phyloP scores from a whole-genome alignment of 2,797 vertebrate species.

The Ceryle rudis region DNA sequence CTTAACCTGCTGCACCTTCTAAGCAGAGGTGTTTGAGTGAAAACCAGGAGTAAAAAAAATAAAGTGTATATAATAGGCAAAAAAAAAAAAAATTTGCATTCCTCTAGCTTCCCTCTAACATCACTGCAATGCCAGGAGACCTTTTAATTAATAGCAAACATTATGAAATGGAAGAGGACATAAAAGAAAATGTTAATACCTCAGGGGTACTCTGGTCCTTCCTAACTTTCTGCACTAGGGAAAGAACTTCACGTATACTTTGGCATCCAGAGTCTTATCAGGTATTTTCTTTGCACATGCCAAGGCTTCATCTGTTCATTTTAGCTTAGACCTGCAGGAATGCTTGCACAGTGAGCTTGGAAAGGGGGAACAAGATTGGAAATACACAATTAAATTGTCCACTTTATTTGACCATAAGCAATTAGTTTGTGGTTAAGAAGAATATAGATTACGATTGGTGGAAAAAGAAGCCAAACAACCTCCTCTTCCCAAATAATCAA shows the following conservation, averaged over 20 bases:
- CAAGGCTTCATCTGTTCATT: slow-evolving; percentile 4
- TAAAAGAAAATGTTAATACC: slow-evolving; percentile 25
- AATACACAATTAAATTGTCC: not conserved
- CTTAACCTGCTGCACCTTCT: not conserved
- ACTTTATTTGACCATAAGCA: not conserved
- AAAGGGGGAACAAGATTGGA: not conserved
- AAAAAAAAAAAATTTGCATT: not conserved
- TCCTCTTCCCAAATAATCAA: not conserved
- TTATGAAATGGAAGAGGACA: slow-evolving; percentile 20
- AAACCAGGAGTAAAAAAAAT: not conserved
- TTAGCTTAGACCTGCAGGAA: not conserved
- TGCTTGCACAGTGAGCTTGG: not conserved
- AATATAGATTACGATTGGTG: not conserved
- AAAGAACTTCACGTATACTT: slow-evolving; percentile 8
- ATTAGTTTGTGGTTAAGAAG: not conserved
- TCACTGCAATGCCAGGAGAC: not conserved
- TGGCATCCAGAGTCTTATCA: slow-evolving; percentile 19
- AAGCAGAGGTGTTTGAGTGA: not conserved
- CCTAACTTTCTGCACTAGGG: not conserved
- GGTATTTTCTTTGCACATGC: slow-evolving; percentile 34
- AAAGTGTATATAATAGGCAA: not conserved
- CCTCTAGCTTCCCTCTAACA: slow-evolving; percentile 3
- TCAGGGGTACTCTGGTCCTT: slow-evolving; percentile 5
- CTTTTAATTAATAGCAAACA: slow-evolving; percentile 16
- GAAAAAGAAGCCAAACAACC: not conserved